Base-by-base conservation (phyloP, 2,113 vertebrate species). In the Lagopus leucura region DNA sequence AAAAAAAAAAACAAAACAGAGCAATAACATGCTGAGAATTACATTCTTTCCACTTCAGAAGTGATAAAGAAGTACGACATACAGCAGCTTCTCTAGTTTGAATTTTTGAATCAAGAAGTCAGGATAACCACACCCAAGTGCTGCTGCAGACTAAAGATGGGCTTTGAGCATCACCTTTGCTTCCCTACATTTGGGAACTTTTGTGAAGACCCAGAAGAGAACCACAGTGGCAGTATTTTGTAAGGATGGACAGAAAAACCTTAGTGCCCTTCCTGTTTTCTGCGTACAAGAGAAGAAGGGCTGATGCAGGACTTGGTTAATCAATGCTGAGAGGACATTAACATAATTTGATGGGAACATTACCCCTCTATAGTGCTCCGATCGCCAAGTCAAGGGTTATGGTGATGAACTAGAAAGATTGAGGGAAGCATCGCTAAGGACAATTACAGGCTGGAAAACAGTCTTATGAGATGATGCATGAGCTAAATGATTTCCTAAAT, bases 251-350 rank as follows among this genome's bases (percentile, higher is more conserved):
- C 18, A 66, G 69, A n/a, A 65, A 48, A 22, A 82, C 43, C 10
- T 13, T 50, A 87, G 79, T 18, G 52, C 76, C 32, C n/a, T 42
- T 32, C 70, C 66, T 79, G 74, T 78, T 58, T 87, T 87, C 77
- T 72, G 77, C 30, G 36, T 63, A 76, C 43, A 83, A 75, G 24
- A 87, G n/a, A 57, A 74, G 57, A 90, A 75, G 52, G 86, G 83
- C 77, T 92, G 82, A 89, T 93, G 66, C 87, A 93, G 86, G 32
- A 25, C 55, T 92, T 73, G 52, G 77, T 77, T 84, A 91, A 90
- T 84, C 83, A 84, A 77, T 42, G 70, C 82, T 90, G 74, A 40
- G 40, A 86, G 57, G 65, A 67, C 50, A 72, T 43, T 50, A 82
- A 86, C 13, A 54, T 69, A 57, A 85, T 89, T 66, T 58, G 81